A percentile compares a stretch with the other conserved stretches of the same genome.
Conservation (phyloP, 1,140 invertebrate genomes). For the Brachionus sp. region DNA sequence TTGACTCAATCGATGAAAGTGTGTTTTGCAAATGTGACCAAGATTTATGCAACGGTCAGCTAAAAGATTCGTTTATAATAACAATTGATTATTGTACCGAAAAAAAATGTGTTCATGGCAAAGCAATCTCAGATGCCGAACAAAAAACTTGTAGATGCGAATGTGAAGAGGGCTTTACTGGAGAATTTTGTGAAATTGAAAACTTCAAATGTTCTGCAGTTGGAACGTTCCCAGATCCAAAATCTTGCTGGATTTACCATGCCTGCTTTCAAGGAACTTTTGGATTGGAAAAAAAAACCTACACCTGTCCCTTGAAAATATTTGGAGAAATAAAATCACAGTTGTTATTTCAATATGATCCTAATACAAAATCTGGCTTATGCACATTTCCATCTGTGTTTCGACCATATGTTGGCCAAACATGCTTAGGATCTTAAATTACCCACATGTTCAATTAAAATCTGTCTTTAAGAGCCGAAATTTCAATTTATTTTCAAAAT, state of each 20-base stretch:
- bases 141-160: neutral
- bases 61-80: conserved; percentile 70
- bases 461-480: too few species aligned
- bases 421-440: neutral
- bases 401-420: neutral
- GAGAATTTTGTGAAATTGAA: neutral
- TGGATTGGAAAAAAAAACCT: neutral
- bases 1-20: neutral
- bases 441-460: too few species aligned
- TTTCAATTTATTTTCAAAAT: too few species aligned
- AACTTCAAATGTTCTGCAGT: neutral
- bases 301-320: neutral
- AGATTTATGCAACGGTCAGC: conserved; percentile 88
- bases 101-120: neutral
- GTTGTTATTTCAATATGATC: conserved; percentile 5
- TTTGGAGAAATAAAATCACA: neutral
- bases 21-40: conserved; percentile 60
- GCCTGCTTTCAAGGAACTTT: neutral
- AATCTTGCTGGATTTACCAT: conserved; percentile 16
- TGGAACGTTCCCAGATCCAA: conserved; percentile 7
- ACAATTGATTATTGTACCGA: neutral
- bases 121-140: neutral
- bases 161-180: neutral
- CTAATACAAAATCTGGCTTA: neutral
- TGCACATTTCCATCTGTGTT: neutral